phyloP scores from a whole-genome alignment of 2,888 invertebrate species.

The Tanypteryx hageni region DNA sequence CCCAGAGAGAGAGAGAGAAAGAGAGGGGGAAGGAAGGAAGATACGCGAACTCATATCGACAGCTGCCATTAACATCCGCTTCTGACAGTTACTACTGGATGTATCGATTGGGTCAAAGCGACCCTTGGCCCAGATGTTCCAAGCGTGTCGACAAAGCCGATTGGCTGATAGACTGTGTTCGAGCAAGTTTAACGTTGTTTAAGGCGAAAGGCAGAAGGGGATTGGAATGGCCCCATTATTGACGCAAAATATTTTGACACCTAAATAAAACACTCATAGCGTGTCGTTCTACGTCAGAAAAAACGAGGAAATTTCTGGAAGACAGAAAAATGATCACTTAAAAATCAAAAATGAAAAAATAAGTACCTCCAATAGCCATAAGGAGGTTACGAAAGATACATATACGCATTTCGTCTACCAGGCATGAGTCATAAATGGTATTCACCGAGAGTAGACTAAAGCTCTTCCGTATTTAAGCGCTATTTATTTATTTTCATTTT shows the following conservation, averaged over 20 bases:
- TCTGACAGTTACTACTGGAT: background rate
- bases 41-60: background rate
- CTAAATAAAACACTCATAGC: no score
- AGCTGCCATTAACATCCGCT: constrained; percentile 13
- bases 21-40: background rate
- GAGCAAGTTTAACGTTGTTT: background rate
- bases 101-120: background rate
- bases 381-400: no score
- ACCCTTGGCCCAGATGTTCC: background rate
- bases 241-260: background rate
- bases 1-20: background rate
- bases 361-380: no score
- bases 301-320: no score
- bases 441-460: no score
- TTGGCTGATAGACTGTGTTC: background rate
- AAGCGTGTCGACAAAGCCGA: background rate
- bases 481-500: no score
- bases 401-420: no score
- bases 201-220: background rate
- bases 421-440: no score
- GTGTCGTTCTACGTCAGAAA: no score
- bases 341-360: no score
- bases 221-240: background rate
- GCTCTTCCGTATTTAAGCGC: no score
- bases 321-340: no score